Conservation (phyloP, 2,113 vertebrate genomes). For the Thinocorus orbignyianus region DNA sequence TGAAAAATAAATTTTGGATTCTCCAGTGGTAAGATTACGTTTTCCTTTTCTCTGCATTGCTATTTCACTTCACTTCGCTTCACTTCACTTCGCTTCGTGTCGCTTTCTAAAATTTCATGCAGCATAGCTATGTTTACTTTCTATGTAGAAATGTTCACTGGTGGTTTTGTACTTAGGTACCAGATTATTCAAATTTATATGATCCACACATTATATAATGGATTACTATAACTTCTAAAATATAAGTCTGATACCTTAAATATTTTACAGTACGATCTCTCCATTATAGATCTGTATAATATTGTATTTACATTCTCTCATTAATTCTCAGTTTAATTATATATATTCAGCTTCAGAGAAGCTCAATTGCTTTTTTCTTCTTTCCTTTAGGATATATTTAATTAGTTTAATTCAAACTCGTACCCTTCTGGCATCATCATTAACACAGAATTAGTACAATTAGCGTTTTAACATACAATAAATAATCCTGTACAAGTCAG, state of each 20-base stretch:
- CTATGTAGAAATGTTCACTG: neutral
- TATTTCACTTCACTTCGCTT: neutral
- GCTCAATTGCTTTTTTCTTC: neutral
- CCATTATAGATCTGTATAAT: neutral
- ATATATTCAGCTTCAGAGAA: neutral
- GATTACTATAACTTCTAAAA: neutral
- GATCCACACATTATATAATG: neutral
- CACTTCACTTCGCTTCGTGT: no score
- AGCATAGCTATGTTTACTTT: neutral
- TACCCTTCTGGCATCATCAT: constrained; percentile 33
- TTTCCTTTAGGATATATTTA: constrained; percentile 56
- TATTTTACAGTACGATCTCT: neutral
- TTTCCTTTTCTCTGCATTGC: neutral
- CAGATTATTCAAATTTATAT: neutral
- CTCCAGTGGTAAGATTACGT: neutral
- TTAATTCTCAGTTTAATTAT: constrained; percentile 28
- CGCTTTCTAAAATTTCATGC: neutral
- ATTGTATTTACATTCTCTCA: neutral
- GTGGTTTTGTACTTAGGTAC: neutral
- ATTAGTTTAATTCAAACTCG: constrained; percentile 41
- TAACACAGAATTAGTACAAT: constrained; percentile 17
- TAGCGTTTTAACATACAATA: constrained; percentile 47
- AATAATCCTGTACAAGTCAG: neutral
- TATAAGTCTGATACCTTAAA: neutral
- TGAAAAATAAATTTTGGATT: neutral